These are phyloP conservation scores for Nycticebus coucang DNA, from an alignment of 2,113 vertebrate species.

Conservation along the genomic window DNA sequence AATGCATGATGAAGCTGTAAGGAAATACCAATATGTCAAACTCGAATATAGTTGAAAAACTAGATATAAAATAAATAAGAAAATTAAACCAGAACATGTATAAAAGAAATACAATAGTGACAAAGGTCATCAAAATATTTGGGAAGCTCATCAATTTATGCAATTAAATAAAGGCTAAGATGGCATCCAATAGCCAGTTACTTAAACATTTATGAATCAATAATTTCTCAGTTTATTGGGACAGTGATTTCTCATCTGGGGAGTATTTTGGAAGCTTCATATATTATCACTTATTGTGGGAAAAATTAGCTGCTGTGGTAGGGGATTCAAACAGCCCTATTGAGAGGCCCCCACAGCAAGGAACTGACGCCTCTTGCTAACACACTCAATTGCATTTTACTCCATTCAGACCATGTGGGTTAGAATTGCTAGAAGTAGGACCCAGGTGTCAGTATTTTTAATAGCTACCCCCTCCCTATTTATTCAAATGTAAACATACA, in stretches of 20 bases:
- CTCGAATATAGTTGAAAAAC: slow-evolving; percentile 72
- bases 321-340: not conserved
- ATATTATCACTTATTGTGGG: not conserved
- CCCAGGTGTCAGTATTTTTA: not conserved
- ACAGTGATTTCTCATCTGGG: not conserved
- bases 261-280: not conserved
- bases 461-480: not conserved
- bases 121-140: slow-evolving; percentile 31
- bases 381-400: not conserved
- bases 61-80: slow-evolving; percentile 62
- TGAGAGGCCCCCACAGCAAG: not conserved
- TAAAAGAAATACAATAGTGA: slow-evolving; percentile 38
- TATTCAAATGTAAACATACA: not conserved
- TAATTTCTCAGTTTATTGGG: not conserved
- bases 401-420: not conserved
- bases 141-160: not conserved
- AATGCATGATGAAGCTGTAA: slow-evolving; percentile 74
- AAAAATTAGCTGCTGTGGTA: not conserved
- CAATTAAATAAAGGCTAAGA: not conserved
- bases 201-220: not conserved
- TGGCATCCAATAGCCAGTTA: not conserved
- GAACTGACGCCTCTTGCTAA: not conserved
- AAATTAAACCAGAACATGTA: slow-evolving; percentile 51
- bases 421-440: not conserved
- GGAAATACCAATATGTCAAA: slow-evolving; percentile 66